phyloP scores from a whole-genome alignment of 2,797 vertebrate species.

The Heliangelus exortis region DNA sequence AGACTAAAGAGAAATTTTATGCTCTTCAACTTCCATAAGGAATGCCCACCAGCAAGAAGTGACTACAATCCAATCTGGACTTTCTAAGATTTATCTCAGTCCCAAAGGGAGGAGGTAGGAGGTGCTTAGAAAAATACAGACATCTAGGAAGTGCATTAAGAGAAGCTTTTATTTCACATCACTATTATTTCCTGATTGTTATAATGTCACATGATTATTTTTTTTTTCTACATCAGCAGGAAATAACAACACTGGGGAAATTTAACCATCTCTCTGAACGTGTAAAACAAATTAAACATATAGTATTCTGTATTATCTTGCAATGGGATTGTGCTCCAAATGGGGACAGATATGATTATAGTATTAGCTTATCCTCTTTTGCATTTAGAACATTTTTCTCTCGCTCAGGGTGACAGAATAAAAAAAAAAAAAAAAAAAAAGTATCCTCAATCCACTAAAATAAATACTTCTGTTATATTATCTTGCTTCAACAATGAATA shows the following conservation, averaged over 20 bases:
- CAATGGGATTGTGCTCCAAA: slow-evolving; percentile 12
- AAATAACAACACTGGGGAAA: slow-evolving; percentile 28
- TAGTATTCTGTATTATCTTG: slow-evolving; percentile 42
- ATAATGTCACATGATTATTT: slow-evolving; percentile 28
- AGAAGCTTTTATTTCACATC: slow-evolving; percentile 29
- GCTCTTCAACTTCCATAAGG: slow-evolving; percentile 73
- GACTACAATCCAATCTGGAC: slow-evolving; percentile 70
- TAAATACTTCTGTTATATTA: slow-evolving; percentile 78
- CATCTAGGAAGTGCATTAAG: not conserved
- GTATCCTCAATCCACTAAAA: slow-evolving; percentile 69
- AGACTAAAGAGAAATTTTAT: slow-evolving; percentile 80
- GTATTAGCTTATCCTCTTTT: slow-evolving; percentile 48
- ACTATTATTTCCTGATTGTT: slow-evolving; percentile 54
- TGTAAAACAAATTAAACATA: slow-evolving; percentile 64
- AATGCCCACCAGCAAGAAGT: slow-evolving; percentile 75
- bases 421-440: not conserved
- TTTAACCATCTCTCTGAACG: slow-evolving; percentile 28
- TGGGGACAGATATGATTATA: slow-evolving; percentile 17
- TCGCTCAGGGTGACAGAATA: not conserved
- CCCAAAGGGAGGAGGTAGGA: slow-evolving; percentile 49
- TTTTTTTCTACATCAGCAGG: slow-evolving; percentile 21
- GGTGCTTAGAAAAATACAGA: slow-evolving; percentile 28
- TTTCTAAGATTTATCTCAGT: slow-evolving; percentile 72
- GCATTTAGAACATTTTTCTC: slow-evolving; percentile 48
- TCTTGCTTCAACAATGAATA: slow-evolving; percentile 76